Percentiles rank a stretch among this genome's conserved stretches.
These are phyloP conservation scores for Crypturellus tataupa DNA, from an alignment of 2,797 vertebrate species.

Conservation along the genomic window DNA sequence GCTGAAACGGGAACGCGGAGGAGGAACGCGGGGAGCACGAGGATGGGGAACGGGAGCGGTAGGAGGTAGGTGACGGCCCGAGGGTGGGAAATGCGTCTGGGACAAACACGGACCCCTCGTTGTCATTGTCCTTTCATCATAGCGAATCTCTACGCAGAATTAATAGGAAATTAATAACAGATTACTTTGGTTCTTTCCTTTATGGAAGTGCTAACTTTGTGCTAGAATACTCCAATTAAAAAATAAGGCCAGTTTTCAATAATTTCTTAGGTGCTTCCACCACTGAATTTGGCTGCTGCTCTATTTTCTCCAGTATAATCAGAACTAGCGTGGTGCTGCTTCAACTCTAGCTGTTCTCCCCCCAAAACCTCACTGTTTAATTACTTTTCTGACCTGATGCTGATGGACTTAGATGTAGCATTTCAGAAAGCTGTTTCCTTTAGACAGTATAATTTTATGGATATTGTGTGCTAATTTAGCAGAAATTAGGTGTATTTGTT, in stretches of 20 bases:
- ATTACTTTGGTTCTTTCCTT: too few species aligned
- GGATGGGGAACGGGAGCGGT: neutral
- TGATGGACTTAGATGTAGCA: neutral
- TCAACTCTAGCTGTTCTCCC: neutral
- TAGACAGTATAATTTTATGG: neutral
- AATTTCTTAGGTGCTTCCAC: neutral
- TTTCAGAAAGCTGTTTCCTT: neutral
- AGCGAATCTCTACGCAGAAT: neutral
- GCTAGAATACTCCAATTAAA: neutral
- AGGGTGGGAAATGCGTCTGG: neutral
- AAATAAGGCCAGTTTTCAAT: neutral
- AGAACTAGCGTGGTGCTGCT: neutral
- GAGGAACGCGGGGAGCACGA: neutral
- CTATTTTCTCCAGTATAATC: neutral
- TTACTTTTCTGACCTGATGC: neutral
- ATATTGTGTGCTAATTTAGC: neutral
- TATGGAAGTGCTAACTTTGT: rapidly evolving
- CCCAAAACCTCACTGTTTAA: neutral
- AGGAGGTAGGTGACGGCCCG: neutral
- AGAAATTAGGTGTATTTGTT: neutral
- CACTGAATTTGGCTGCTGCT: neutral
- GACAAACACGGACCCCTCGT: neutral
- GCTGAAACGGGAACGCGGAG: neutral
- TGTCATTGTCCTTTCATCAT: neutral
- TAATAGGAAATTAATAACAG: too few species aligned